Evolutionary conservation across 53 echinoderm and acorn worm species (phyloP).

Genomic region (Mesocentrotus franciscanus): DNA sequence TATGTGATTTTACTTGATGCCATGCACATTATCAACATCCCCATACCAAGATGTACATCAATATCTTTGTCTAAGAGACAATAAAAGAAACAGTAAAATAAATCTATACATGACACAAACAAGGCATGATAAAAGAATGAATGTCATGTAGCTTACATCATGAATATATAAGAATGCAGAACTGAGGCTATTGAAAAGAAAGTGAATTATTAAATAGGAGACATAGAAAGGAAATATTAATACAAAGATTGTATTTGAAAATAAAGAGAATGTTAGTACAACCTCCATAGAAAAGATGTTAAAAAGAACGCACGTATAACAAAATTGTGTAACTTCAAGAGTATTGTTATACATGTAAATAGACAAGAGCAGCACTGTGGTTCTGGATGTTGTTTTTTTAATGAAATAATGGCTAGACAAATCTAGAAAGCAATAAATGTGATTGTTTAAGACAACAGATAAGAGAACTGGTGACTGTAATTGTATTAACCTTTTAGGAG

Average conservation of each 20-base stretch:
- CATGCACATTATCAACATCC: not conserved
- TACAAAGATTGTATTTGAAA: not conserved
- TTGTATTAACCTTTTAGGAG: too few relatives aligned
- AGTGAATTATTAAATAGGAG: not conserved
- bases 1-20: not conserved
- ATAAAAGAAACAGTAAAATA: too few relatives aligned
- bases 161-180: conserved; percentile 42
- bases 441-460: too few relatives aligned
- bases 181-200: not conserved
- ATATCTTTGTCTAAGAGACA: not conserved
- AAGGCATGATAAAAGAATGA: conserved; percentile 5
- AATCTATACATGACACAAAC: not conserved
- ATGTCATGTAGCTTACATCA: conserved; percentile 22
- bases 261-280: not conserved
- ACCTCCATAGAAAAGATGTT: not conserved
- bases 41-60: not conserved
- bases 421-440: too few relatives aligned
- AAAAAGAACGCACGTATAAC: not conserved
- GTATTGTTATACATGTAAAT: too few relatives aligned
- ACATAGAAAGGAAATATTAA: not conserved
- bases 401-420: too few relatives aligned
- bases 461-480: too few relatives aligned
- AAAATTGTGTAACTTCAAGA: not conserved
- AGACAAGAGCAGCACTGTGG: too few relatives aligned
- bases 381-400: too few relatives aligned